Evolutionary conservation across 2,113 vertebrate genomes (phyloP), one percentile per base, ranked within the genome.

Genomic region (Deroptyus accipitrinus): DNA sequence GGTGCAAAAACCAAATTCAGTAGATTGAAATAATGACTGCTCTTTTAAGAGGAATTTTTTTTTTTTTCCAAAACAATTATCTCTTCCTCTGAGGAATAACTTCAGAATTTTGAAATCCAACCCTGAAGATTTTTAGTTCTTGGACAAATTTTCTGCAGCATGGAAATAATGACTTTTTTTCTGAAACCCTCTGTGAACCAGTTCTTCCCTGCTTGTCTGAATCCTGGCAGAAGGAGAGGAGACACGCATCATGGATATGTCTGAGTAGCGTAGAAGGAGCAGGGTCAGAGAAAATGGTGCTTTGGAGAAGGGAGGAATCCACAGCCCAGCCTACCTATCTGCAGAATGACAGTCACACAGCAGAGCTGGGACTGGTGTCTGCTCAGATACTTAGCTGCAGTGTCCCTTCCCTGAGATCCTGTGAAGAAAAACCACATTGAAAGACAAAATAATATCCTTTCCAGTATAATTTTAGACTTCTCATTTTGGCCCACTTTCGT

Each of bases 301-400:
- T 68, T 48, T 76, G 63, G 13, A 49, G 23, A 62, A 78, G 27
- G 25, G 31, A 89, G 11, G 10, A 20, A 42, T 52, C 12, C 31
- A 19, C 13, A n/a, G 10, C 30, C 15, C 49, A 44, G 6, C 14
- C n/a, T 61, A 17, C 12, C 1, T 0, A 30, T 35, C 17, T 61
- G 6, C 1, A 7, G 3, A 8, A 23, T 0, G 0, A 7, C 1
- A 3, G 17, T 49, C 35, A 42, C 1, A 4, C 19, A 52, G 19
- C 4, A 63, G n/a, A 52, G 2, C 63, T 83, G 63, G 17, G 63
- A 78, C 13, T 22, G 41, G n/a, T 0, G 0, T 59, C 28, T 3
- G 0, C 12, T 54, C 59, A 81, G 46, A 23, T 1, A 2, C 10
- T 75, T 31, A 41, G 46, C 30, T 46, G 6, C 7, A 0, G 28